These are phyloP conservation scores for Clunio marinus DNA, from an alignment of 2,888 invertebrate species.

Conservation along the genomic window DNA sequence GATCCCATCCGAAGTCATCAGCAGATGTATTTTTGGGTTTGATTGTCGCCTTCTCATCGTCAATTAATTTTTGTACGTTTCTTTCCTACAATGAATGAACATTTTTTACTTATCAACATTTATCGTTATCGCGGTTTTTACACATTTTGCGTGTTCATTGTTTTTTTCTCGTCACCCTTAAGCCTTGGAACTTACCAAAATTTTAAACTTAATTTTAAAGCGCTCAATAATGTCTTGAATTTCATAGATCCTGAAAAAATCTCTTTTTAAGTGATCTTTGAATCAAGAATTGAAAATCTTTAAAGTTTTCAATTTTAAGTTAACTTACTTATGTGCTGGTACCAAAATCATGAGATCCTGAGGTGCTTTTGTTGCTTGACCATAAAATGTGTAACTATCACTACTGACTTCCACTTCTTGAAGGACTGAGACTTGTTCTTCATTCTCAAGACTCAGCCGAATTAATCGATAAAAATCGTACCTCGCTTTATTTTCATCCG, in stretches of 20 bases:
- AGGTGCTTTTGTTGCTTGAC: constrained; percentile 48
- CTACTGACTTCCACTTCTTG: constrained; percentile 48
- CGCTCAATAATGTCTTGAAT: constrained; percentile 23
- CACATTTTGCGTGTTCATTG: too few relatives aligned
- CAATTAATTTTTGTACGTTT: constrained; percentile 43
- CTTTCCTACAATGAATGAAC: constrained; percentile 41
- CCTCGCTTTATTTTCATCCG: constrained; percentile 44
- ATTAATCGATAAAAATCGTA: constrained; percentile 51
- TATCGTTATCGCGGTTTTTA: too few relatives aligned
- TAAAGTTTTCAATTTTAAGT: neutral
- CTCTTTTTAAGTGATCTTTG: neutral
- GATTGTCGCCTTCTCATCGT: constrained; percentile 43
- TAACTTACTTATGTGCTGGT: constrained; percentile 46
- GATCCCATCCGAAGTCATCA: constrained; percentile 48
- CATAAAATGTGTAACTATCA: constrained; percentile 49
- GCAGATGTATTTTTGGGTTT: constrained; percentile 45
- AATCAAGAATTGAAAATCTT: neutral
- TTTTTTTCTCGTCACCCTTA: too few relatives aligned
- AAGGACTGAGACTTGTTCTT: constrained; percentile 48
- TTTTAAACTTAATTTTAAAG: neutral
- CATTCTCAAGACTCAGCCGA: constrained; percentile 47
- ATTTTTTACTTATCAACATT: neutral
- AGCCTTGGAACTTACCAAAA: constrained; percentile 21
- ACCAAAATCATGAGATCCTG: constrained; percentile 50
- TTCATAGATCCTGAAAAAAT: constrained; percentile 18